Percentiles rank a stretch among this genome's conserved stretches.
These are phyloP conservation scores for Chelonoidis abingdonii DNA, from an alignment of 2,113 vertebrate genomes.

Conservation along the genomic window DNA sequence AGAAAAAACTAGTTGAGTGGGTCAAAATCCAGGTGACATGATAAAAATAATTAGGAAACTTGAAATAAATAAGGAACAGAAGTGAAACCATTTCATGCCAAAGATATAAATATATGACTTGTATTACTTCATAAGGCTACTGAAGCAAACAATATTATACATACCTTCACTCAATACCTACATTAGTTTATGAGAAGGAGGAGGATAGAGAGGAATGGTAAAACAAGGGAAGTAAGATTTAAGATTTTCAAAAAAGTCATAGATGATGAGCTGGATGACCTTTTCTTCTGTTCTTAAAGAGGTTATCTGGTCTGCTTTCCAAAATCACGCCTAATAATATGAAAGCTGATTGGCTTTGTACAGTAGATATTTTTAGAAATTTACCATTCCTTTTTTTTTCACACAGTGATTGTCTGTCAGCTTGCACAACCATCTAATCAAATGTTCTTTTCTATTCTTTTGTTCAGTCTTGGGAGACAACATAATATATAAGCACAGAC, in stretches of 20 bases:
- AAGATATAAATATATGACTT: background rate
- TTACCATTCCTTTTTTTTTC: background rate
- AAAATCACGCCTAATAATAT: background rate
- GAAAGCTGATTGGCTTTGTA: background rate
- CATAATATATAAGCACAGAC: background rate
- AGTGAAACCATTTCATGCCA: background rate
- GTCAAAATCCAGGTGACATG: background rate
- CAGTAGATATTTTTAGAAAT: background rate
- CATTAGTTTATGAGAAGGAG: background rate
- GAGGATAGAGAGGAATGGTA: background rate
- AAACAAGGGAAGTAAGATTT: background rate
- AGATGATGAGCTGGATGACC: background rate
- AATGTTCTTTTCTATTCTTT: constrained; percentile 25
- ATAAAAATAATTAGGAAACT: background rate
- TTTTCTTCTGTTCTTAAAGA: background rate
- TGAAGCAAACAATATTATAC: background rate
- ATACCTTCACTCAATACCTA: background rate
- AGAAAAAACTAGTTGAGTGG: background rate
- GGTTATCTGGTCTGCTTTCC: background rate
- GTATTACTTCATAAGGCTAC: no score
- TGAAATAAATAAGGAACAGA: background rate
- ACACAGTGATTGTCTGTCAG: background rate
- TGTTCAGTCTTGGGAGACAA: constrained; percentile 15
- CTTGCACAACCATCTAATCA: constrained; percentile 18
- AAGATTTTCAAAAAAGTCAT: background rate